These are phyloP conservation scores for Actenoides lindsayi DNA, from an alignment of 2,113 vertebrate genomes.

Conservation along the genomic window DNA sequence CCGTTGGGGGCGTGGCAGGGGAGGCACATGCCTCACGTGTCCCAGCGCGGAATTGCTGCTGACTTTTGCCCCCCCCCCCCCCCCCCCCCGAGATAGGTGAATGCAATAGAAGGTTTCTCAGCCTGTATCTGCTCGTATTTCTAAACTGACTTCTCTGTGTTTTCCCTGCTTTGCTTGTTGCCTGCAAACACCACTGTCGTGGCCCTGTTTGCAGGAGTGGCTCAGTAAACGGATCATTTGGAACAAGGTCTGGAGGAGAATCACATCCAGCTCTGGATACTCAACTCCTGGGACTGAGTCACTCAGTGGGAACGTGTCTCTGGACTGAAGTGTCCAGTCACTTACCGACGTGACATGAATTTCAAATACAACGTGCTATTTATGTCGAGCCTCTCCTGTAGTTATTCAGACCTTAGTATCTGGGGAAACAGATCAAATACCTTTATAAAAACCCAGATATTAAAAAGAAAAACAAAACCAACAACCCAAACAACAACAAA, in stretches of 20 bases:
- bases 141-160: not conserved
- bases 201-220: not conserved
- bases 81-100: not conserved
- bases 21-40: no score
- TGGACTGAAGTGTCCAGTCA: not conserved
- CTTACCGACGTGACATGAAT: not conserved
- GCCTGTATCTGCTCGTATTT: rapidly evolving
- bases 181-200: rapidly evolving
- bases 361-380: not conserved
- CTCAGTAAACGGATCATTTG: not conserved
- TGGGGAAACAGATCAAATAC: not conserved
- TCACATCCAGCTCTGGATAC: not conserved
- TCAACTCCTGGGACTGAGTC: not conserved
- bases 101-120: not conserved
- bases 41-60: no score
- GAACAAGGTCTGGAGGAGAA: not conserved
- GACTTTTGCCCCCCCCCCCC: no score
- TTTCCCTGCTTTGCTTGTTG: not conserved
- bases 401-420: not conserved
- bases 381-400: not conserved
- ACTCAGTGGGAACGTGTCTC: not conserved
- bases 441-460: not conserved
- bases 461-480: not conserved
- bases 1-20: no score
- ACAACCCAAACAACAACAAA: not conserved